phyloP scores from a whole-genome alignment of 2,888 invertebrate species.

The Dasypogon diadema region DNA sequence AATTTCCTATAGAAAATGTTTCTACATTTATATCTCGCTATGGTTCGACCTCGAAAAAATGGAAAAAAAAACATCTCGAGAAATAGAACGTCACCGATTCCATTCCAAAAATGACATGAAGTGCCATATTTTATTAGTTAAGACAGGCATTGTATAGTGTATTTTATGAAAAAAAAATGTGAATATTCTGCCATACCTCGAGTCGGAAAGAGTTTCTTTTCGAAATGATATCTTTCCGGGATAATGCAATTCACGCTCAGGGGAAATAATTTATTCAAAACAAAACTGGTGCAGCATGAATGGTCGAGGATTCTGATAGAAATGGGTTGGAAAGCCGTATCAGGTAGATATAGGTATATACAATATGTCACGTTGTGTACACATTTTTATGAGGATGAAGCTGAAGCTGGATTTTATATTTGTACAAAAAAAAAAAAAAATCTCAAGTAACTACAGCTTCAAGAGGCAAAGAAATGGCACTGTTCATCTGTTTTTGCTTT shows the following conservation, averaged over 20 bases:
- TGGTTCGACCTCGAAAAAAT: not conserved
- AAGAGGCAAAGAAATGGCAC: no score
- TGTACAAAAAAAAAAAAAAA: no score
- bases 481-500: no score
- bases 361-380: no score
- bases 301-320: no score
- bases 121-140: slow-evolving; percentile 6
- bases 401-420: no score
- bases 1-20: no score
- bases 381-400: no score
- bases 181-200: not conserved
- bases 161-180: not conserved
- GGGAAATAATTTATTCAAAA: slow-evolving; percentile 5
- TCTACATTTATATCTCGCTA: no score
- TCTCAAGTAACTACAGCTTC: no score
- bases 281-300: not conserved
- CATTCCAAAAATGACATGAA: not conserved
- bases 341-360: no score
- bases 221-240: slow-evolving; percentile 8
- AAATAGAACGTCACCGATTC: not conserved
- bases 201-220: not conserved
- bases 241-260: slow-evolving; percentile 13
- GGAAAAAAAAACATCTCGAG: not conserved
- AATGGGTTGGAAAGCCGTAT: no score
- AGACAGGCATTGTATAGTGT: not conserved